These are phyloP conservation scores for Hydropotes inermis DNA, from an alignment of 2,113 vertebrate genomes.

Conservation along the genomic window DNA sequence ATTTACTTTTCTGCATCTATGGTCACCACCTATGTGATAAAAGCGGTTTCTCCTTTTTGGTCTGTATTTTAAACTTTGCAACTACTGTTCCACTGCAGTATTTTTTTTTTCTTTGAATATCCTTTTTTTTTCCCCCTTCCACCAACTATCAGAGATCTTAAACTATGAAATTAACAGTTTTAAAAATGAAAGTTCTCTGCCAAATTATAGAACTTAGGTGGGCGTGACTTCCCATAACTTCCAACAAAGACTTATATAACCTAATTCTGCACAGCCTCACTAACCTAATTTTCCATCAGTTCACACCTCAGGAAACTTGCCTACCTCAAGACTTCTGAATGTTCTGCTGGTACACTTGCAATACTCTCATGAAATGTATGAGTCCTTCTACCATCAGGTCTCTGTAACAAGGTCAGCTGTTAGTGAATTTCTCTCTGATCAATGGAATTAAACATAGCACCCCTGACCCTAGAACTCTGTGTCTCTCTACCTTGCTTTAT, in stretches of 20 bases:
- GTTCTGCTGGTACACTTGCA: neutral
- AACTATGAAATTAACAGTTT: neutral
- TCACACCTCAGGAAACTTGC: neutral
- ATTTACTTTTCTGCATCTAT: neutral
- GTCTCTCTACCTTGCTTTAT: neutral
- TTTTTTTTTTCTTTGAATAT: neutral
- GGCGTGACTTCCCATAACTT: neutral
- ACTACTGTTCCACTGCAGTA: neutral
- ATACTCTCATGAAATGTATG: neutral
- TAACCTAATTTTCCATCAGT: neutral
- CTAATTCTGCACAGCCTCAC: neutral
- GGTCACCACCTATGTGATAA: neutral
- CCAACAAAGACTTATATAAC: neutral
- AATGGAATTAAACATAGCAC: neutral
- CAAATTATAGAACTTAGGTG: neutral
- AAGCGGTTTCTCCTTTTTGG: neutral
- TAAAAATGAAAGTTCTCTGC: neutral
- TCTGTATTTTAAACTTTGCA: neutral
- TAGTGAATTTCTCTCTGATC: neutral
- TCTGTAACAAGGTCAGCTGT: neutral
- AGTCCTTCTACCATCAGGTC: neutral
- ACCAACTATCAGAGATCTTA: neutral
- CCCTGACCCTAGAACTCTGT: rapidly evolving
- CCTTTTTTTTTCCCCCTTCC: too few relatives aligned
- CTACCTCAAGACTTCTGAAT: neutral